Evolutionary conservation across 2,888 invertebrate species (phyloP), one percentile per base, ranked within the genome.

Genomic region (Tiliacea citrago): DNA sequence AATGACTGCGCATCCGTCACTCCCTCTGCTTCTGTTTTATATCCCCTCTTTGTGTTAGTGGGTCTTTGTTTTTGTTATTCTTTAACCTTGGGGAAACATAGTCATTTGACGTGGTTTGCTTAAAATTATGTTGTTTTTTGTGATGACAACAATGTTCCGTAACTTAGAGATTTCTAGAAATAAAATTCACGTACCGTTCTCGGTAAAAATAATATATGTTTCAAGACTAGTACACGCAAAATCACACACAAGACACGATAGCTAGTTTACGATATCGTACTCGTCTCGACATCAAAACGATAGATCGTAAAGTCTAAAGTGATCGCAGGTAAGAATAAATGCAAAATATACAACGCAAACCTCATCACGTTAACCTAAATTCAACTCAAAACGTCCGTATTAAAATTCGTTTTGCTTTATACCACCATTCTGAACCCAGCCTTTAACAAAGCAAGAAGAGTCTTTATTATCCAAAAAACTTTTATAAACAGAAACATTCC

Each of bases 1-100:
- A 87, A 88, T 84, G 86, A 82, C 78, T 81, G 69, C 69, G 63
- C 79, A 88, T 88, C 71, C 75, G 73, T 88, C 84, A 88, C 75
- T 75, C 75, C 68, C 78, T 80, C 68, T 85, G 53, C 53, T 49
- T 71, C 76, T 75, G 68, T 77, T 82, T 80, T 78, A 68, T 72
- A 69, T 69, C 72, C 62, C 73, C 70, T 71, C 72, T 79, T 73
- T 77, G 68, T 61, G 81, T 85, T 69, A 66, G 60, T 63, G 69
- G 61, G 66, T 70, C 65, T 57, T 72, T 72, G 74, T 77, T 85
- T 77, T 73, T 75, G 62, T 77, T 77, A 75, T 77, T 72, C 61
- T 72, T 73, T 58, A 73, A 74, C 57, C 69, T 73, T 83, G 39
- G 35, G 21, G 61, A 84, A 67, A 69, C 47, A 79, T 79, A 69